phyloP scores from a whole-genome alignment of 2,888 invertebrate genomes.

The Calephelis perditalis region DNA sequence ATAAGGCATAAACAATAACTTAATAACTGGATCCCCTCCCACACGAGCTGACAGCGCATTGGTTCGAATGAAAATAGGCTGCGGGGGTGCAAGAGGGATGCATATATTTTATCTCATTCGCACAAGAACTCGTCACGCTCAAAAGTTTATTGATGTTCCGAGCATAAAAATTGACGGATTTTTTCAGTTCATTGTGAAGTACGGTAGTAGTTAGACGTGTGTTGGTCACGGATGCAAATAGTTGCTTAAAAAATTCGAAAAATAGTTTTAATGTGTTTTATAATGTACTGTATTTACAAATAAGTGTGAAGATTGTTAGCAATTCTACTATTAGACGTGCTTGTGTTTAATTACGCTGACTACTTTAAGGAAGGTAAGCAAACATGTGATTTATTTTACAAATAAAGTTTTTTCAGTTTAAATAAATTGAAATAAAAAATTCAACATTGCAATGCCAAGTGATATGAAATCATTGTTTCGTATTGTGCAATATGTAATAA shows the following conservation, averaged over 20 bases:
- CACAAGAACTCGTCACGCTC: conserved; percentile 65
- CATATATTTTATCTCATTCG: conserved; percentile 47
- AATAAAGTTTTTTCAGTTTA: background rate
- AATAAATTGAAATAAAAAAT: too few relatives aligned
- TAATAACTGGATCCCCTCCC: conserved; percentile 72
- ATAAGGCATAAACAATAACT: conserved; percentile 75
- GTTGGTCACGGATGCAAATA: conserved; percentile 43
- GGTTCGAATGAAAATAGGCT: conserved; percentile 71
- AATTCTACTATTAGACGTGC: background rate
- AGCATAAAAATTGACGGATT: conserved; percentile 78
- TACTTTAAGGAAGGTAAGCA: conserved; percentile 14
- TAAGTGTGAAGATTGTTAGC: background rate
- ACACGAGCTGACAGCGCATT: conserved; percentile 62
- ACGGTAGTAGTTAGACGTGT: conserved; percentile 45
- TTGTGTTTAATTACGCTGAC: conserved; percentile 31
- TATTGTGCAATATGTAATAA: too few relatives aligned
- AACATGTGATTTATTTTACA: background rate
- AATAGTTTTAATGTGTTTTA: conserved; percentile 18
- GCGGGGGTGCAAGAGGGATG: conserved; percentile 59
- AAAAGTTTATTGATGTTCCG: conserved; percentile 75
- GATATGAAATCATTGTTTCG: too few relatives aligned
- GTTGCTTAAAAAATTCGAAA: conserved; percentile 51
- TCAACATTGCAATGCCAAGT: too few relatives aligned
- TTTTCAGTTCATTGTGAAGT: conserved; percentile 73
- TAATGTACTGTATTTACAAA: conserved; percentile 8